Evolutionary conservation across 2,797 vertebrate genomes (phyloP), one percentile per base, ranked within the genome.

Genomic region (Chiroxiphia lanceolata): DNA sequence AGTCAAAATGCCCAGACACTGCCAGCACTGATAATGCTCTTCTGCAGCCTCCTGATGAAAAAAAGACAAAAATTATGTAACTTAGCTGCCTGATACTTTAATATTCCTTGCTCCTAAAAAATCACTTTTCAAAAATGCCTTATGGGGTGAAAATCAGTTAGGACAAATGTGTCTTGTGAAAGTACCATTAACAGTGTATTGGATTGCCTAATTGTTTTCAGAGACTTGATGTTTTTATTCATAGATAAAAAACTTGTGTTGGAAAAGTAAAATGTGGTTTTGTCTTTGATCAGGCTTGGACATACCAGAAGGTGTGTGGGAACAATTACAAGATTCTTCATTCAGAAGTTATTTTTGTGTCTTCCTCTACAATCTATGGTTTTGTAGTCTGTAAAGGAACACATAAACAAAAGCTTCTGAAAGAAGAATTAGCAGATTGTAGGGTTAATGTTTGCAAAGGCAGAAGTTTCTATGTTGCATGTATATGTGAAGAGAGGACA

Each of bases 1-100:
- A 94, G 89, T 96, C 72, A 84, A 88, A 91, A 94, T 93, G 85
- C 69, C 61, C 51, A 83, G 87, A 87, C 54, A 75, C 82, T 96
- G 89, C 88, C 85, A 94, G 38, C 61, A 42, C 45, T 87, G 71
- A 93, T 94, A 95, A 96, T 94, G 63, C 65, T 95, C 31, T 93
- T 96, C 87, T 90, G 64, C 75, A 94, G 83, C 59, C 45, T 94
- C 45, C 68, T 91, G 90, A 93, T 83, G 61, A 83, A 75, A 61
- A 81, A 86, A 75, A 19, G 5, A 67, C 67, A 87, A 65, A 82
- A 71, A 81, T 95, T 96, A 81, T 95, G 83, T 95, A 94, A 95
- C 40, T 89, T 87, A 89, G 40, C 85, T 95, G 56, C 56, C 36
- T 92, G 77, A 51, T 95, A 70, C 81, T 96, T 87, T 93, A 89